These are phyloP conservation scores for Ctenosaura bakeri DNA, from an alignment of 2,797 vertebrate species.

Conservation along the genomic window DNA sequence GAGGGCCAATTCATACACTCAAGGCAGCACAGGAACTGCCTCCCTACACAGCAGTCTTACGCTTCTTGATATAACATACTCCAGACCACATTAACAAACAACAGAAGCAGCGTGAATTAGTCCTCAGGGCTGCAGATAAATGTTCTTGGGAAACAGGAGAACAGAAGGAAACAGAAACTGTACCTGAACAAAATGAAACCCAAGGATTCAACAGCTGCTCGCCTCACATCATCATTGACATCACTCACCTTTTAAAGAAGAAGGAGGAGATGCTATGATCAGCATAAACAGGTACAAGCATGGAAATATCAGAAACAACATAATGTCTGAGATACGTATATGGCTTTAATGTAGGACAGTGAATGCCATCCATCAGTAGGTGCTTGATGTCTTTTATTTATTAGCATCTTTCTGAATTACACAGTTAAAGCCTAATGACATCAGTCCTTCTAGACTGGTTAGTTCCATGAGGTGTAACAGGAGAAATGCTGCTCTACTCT, in stretches of 20 bases:
- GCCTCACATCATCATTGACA: conserved; percentile 96
- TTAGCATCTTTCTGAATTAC: background rate
- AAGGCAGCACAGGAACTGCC: too few species aligned
- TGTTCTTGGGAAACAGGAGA: background rate
- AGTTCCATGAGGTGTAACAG: background rate
- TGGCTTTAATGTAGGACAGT: background rate
- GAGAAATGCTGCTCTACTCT: background rate
- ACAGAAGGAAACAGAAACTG: conserved; percentile 34
- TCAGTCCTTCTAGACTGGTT: background rate
- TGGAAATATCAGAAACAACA: background rate
- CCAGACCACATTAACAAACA: background rate
- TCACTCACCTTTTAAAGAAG: conserved; percentile 90
- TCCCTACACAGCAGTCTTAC: too few species aligned
- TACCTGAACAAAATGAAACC: conserved; percentile 99
- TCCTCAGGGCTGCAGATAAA: conserved; percentile 14
- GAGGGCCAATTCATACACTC: background rate
- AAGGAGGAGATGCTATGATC: background rate
- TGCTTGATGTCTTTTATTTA: too few species aligned
- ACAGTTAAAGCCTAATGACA: background rate
- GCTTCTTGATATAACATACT: too few species aligned
- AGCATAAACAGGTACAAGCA: background rate
- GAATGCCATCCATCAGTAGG: background rate
- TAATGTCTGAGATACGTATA: background rate
- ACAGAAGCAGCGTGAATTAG: rapidly evolving
- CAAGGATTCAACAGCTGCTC: conserved; percentile 98